These are phyloP conservation scores for Drosophila aff. DNA, from an alignment of 1,140 invertebrate species.

Conservation along the genomic window DNA sequence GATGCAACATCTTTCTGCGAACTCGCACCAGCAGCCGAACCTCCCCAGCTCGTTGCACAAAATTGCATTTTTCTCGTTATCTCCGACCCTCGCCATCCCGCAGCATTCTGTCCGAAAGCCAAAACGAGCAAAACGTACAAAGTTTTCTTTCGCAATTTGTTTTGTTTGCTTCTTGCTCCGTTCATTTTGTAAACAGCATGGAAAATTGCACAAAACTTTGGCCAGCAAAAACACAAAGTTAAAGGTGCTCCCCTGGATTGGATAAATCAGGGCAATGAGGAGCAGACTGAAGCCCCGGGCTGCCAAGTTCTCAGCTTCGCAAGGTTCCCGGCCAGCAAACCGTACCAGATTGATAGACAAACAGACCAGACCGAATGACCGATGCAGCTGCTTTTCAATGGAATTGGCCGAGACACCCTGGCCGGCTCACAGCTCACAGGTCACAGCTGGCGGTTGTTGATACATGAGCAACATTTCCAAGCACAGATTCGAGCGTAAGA, in stretches of 20 bases:
- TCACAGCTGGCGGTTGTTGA: conserved; percentile 44
- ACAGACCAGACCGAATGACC: conserved; percentile 41
- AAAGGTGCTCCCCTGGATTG: conserved; percentile 63
- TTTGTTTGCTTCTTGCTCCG: conserved; percentile 75
- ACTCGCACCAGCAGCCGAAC: conserved; percentile 13
- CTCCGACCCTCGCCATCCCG: conserved; percentile 8
- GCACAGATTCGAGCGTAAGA: conserved; percentile 45
- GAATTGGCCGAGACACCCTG: conserved; percentile 40
- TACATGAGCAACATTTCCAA: conserved; percentile 41
- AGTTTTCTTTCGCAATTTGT: conserved; percentile 79
- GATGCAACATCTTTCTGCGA: conserved; percentile 40
- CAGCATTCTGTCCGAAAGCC: conserved; percentile 21
- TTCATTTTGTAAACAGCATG: conserved; percentile 78
- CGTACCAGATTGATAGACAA: conserved; percentile 48
- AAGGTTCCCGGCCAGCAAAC: background rate
- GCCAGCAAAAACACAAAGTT: conserved; percentile 64
- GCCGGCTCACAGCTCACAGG: conserved; percentile 6
- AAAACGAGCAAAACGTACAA: conserved; percentile 63
- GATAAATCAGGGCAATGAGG: conserved; percentile 61
- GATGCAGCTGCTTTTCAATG: conserved; percentile 43
- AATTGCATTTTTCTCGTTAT: conserved; percentile 71
- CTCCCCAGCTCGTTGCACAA: conserved; percentile 36
- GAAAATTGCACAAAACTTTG: conserved; percentile 77
- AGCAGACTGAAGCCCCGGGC: conserved; percentile 1
- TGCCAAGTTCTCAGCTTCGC: conserved; percentile 1